phyloP scores from a whole-genome alignment of 2,797 vertebrate species.

The Liasis olivaceus region DNA sequence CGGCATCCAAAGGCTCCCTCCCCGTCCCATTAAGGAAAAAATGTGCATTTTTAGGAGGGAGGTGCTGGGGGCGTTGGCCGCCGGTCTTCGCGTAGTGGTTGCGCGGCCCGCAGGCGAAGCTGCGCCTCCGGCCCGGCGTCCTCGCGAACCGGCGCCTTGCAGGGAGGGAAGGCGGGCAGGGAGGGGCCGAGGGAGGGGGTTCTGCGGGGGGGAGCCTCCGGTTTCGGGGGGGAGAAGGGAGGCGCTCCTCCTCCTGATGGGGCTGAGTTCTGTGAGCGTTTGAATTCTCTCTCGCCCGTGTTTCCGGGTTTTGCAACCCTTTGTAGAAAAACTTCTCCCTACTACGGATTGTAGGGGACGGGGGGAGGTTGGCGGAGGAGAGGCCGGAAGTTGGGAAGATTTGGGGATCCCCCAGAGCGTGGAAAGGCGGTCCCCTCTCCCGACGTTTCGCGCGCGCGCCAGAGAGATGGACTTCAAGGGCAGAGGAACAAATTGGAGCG shows the following conservation, averaged over 20 bases:
- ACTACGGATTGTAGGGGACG: neutral
- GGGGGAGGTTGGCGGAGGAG: neutral
- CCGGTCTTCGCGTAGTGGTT: neutral
- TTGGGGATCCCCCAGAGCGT: neutral
- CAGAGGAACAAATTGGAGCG: neutral
- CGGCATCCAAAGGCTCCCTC: neutral
- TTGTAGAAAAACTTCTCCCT: neutral
- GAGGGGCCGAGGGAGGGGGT: neutral
- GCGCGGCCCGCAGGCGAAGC: neutral
- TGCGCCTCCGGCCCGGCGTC: too few relatives aligned
- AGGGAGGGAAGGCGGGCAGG: neutral
- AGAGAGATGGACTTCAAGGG: neutral
- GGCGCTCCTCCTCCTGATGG: neutral
- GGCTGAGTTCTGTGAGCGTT: neutral
- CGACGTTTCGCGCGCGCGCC: too few relatives aligned
- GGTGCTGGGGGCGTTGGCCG: accelerated
- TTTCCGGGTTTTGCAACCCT: neutral
- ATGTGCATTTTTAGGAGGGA: neutral
- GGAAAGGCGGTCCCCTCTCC: too few relatives aligned
- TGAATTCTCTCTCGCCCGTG: neutral
- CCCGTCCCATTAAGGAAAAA: neutral
- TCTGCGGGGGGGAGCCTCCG: neutral
- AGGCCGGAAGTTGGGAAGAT: neutral
- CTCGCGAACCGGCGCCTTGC: neutral
- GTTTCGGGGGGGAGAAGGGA: neutral